Evolutionary conservation across 1,140 invertebrate genomes (phyloP).

Genomic region (Tyrophagus putrescentiae): DNA sequence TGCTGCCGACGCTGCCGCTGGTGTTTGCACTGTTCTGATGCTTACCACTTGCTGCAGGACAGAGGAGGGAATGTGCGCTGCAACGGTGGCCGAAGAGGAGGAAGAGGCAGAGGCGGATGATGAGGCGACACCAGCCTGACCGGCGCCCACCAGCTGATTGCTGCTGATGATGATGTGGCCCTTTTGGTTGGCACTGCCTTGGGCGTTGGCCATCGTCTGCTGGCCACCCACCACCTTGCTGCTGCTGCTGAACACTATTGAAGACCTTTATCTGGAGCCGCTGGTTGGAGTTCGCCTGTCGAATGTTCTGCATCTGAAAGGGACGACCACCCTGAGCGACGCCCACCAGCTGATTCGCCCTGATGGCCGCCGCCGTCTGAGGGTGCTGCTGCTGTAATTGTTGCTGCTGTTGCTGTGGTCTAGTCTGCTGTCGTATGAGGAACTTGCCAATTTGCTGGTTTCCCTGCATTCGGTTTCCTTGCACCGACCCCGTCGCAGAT

Average conservation of each 20-base stretch:
- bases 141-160: background rate
- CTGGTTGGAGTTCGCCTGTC: background rate
- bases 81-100: background rate
- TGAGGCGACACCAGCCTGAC: background rate
- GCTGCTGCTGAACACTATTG: background rate
- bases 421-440: too few species aligned
- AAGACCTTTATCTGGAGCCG: background rate
- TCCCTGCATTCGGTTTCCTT: too few species aligned
- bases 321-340: too few species aligned
- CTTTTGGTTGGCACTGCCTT: background rate
- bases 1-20: too few species aligned
- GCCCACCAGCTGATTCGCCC: too few species aligned
- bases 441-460: too few species aligned
- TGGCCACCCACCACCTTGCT: too few species aligned
- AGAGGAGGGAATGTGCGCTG: background rate
- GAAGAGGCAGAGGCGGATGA: background rate
- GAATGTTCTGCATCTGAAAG: background rate
- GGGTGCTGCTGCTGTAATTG: background rate
- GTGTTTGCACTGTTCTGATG: too few species aligned
- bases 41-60: constrained; percentile 10
- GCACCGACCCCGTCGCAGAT: too few species aligned
- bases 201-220: background rate
- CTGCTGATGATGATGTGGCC: constrained; percentile 13
- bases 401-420: background rate
- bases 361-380: too few species aligned